phyloP scores from a whole-genome alignment of 1,140 invertebrate genomes.

The Delia radicum region DNA sequence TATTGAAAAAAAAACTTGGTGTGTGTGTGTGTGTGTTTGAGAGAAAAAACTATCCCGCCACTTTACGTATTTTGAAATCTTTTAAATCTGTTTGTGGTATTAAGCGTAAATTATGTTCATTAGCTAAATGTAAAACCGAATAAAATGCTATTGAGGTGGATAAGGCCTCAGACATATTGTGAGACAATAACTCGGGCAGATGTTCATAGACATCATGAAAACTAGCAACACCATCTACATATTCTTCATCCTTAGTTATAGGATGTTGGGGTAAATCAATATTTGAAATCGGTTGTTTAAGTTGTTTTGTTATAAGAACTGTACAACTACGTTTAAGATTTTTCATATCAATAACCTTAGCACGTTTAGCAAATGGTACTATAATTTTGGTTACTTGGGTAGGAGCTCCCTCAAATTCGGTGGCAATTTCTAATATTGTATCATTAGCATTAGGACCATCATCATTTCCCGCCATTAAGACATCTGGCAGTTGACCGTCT shows the following conservation, averaged over 20 bases:
- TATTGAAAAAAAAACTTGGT: not conserved
- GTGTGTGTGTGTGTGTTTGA: no score
- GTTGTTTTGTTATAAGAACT: conserved; percentile 54
- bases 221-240: conserved; percentile 39
- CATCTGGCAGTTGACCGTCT: not conserved
- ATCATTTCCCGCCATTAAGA: not conserved
- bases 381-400: conserved; percentile 61
- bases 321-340: conserved; percentile 67
- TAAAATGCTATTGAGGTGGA: conserved; percentile 73
- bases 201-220: conserved; percentile 60
- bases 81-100: conserved; percentile 43
- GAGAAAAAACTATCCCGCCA: conserved; percentile 25
- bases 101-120: conserved; percentile 62
- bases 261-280: conserved; percentile 35
- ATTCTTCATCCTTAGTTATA: conserved; percentile 35
- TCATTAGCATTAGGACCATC: no score
- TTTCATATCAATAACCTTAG: conserved; percentile 76
- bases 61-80: conserved; percentile 49
- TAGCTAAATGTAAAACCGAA: conserved; percentile 73
- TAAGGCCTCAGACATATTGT: conserved; percentile 64
- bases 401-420: conserved; percentile 50
- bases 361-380: conserved; percentile 68
- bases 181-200: conserved; percentile 61
- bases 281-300: conserved; percentile 33
- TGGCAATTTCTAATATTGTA: conserved; percentile 49